Base-by-base conservation (phyloP, 2,888 invertebrate genomes). In the Drosophila rellima region DNA sequence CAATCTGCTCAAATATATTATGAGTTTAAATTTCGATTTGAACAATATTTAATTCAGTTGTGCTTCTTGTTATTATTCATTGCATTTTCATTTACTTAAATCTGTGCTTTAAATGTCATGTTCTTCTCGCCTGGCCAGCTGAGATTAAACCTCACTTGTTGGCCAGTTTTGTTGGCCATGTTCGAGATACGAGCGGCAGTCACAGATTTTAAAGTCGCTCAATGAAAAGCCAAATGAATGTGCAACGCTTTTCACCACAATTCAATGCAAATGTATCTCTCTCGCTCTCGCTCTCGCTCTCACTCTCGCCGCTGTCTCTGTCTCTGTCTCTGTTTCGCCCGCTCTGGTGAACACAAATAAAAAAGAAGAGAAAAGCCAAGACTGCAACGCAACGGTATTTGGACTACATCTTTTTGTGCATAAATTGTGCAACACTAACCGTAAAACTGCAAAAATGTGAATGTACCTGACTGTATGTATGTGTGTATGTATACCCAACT, bases 401-500 rank as follows among this genome's bases (percentile, higher is more conserved):
- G 42, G 55, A 18, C 56, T 62, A 70, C 60, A 56, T 51, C 60
- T 57, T 66, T 62, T 74, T 80, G 73, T 80, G 78, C 67, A 86
- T 88, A 85, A 80, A 88, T 82, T 86, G 86, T 86, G 86, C 83
- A 78, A 80, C 73, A 74, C 80, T 88, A 80, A 83, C 80, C 68
- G 70, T 69, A 74, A 77, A 73, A 67, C 80, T 66, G 76, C 70
- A 70, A 79, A 79, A 84, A 76, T 78, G 78, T 77, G 80, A 82
- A 80, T 70, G 69, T 64, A 67, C 59, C 68, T 64, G 63, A 70
- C 68, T 60, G 56, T 65, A 39, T 7, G 7, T 26, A 1, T 64
- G 63, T 68, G 70, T 60, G 56, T 65, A 39, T 7, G 7, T 26
- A 1, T 26, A 7, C 26, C 6, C 26, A 26, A 47, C 75, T 55